Base-by-base conservation (phyloP, 2,113 vertebrate species). In the Pheucticus melanocephalus region DNA sequence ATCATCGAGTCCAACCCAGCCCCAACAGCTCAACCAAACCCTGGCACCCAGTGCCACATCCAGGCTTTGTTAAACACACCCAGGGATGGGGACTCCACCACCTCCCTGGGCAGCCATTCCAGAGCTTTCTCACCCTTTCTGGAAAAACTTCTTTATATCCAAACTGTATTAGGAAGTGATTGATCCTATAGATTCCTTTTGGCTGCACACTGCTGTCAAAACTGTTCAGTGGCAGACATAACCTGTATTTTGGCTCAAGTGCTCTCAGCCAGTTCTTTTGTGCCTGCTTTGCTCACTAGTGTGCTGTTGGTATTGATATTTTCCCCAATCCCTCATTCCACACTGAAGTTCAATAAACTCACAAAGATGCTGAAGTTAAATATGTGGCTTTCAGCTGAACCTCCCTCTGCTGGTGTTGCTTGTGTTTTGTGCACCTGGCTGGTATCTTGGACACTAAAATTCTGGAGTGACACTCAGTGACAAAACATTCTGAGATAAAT, bases 51-150 rank as follows among this genome's bases (percentile, higher is more conserved):
- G n/a, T 35, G 56, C 56, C 56, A 59, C 56, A 59, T 35, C 56
- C 56, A 35, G 56, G 15, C 22, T 59, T 11, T 35, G 15, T 35
- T 35, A 59, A 35, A 59, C 56, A 35, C 56, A 59, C 23, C 56
- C 56, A 35, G 56, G 22, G 56, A 25, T 59, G 56, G 56, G 5
- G 22, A 35, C n/a, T 24, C 1, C 56, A 59, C 22, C 56, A 59
- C n/a, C n/a, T 35, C n/a, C n/a, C n/a, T 0, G 3, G 56, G n/a
- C 56, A 35, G 23, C 0, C 9, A 35, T 17, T 59, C 56, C 56
- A 59, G n/a, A 25, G 8, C 22, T 59, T 35, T 17, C 8, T 35
- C n/a, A 7, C 15, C 1, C 15, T 59, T 59, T 59, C n/a, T 59
- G 15, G 17, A 59, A 25, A 17, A 59, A 35, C 4, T 25, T 35